Percentiles rank a stretch among this genome's conserved stretches.
phyloP scores from a whole-genome alignment of 2,888 invertebrate species.

The Timema podura region DNA sequence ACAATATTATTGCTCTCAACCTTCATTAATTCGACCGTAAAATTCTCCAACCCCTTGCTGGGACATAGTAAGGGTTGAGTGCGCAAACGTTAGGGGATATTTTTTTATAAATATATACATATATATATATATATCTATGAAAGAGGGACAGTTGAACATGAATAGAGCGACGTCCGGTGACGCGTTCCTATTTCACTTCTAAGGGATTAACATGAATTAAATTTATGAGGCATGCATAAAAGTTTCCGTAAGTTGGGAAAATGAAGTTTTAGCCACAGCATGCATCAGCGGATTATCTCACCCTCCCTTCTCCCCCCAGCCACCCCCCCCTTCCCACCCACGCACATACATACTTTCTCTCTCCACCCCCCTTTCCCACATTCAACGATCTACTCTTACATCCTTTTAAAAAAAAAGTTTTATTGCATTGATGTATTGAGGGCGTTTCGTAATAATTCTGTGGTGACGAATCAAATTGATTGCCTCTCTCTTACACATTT shows the following conservation, averaged over 20 bases:
- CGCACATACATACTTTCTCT: not conserved
- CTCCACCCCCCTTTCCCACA: not conserved
- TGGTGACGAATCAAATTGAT: conserved; percentile 28
- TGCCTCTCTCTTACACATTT: conserved; percentile 19
- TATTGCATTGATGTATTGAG: no score
- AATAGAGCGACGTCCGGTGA: no score
- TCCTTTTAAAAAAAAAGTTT: conserved; percentile 1
- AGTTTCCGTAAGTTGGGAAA: conserved; percentile 32
- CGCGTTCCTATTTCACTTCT: no score
- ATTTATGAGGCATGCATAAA: conserved; percentile 33
- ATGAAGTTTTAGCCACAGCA: conserved; percentile 27
- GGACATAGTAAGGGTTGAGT: no score
- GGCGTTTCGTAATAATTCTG: conserved; percentile 17
- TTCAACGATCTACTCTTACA: not conserved
- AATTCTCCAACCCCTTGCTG: no score
- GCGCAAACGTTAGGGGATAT: no score
- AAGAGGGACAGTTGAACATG: no score
- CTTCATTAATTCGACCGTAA: no score
- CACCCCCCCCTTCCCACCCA: not conserved
- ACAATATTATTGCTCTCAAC: no score
- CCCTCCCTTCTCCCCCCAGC: not conserved
- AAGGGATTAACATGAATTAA: conserved; percentile 30
- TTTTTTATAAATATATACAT: no score
- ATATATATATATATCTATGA: no score
- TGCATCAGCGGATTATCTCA: conserved; percentile 13